Base-by-base conservation (phyloP, 64 coral and sea anemone genomes). In the Astreopora myriophthalma region DNA sequence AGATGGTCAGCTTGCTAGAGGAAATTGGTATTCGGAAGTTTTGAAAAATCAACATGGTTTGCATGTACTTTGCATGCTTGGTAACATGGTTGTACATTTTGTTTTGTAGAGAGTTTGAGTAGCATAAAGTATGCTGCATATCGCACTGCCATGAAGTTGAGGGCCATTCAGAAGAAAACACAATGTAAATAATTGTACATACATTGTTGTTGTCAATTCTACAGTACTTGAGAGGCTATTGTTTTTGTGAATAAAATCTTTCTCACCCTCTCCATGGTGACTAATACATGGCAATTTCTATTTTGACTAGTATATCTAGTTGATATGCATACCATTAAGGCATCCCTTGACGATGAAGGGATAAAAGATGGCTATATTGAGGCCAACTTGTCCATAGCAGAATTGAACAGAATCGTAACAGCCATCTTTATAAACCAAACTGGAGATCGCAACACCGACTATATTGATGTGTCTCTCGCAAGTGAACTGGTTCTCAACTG, bases 41-140 rank as follows among this genome's bases (percentile, higher is more conserved):
- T 5, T 11, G 6, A 44, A 44, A 44, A 44, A 5, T 44, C 40
- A 11, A 11, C 40, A 44, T 44, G 6, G 10, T 55, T 55, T 55
- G 51, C 40, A 44, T 44, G 40, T 11, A 44, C 6, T 44, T 44
- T 8, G 6, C 40, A 44, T 44, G 40, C 6, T 44, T 44, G 6
- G 6, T 44, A 44, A 5, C 6, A 16, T 3, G 40, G 0, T 44
- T 92, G 69, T 10, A 28, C 23, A 73, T 34, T 1, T 16, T 61
- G 39, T 39, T 74, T 34, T 86, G 40, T 88, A 93, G 94, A 88
- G 90, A 84, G 76, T 66, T 83, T 96, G 5, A 96, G 89, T 82
- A 93, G 91, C 46, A 98, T 98, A 37, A 98, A 98, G 78, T 98
- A 98, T 93, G 96, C 96, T 34, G 96, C 96, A 25, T 98, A 98